These are phyloP conservation scores for Harlomillsia oculata DNA, from an alignment of 1,140 invertebrate genomes.

Conservation along the genomic window DNA sequence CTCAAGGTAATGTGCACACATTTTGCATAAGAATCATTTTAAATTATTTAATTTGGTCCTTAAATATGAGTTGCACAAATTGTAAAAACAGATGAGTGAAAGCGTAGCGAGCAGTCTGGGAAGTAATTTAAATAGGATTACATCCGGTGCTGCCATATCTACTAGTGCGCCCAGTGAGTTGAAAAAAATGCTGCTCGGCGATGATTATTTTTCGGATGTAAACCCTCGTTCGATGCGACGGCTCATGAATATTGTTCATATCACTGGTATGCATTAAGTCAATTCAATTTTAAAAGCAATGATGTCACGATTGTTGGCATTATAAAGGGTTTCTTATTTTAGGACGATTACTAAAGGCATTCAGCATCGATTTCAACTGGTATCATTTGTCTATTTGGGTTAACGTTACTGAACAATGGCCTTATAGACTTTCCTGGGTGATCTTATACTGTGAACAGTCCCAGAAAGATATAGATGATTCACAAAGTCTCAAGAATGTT, in stretches of 20 bases:
- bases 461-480: slow-evolving; percentile 78
- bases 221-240: slow-evolving; percentile 92
- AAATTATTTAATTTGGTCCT: neutral
- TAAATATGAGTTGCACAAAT: neutral
- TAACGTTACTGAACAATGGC: slow-evolving; percentile 98
- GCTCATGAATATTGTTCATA: slow-evolving; percentile 94
- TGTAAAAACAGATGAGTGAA: slow-evolving; percentile 54
- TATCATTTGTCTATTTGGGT: slow-evolving; percentile 93
- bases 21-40: too few relatives aligned
- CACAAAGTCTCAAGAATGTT: slow-evolving; percentile 69
- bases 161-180: slow-evolving; percentile 59
- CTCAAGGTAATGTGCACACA: slow-evolving; percentile 15
- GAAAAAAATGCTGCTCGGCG: slow-evolving; percentile 78
- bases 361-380: slow-evolving; percentile 99
- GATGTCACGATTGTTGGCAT: neutral
- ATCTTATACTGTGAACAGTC: slow-evolving; percentile 84
- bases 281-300: neutral
- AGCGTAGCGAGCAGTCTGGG: slow-evolving; percentile 81
- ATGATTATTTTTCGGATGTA: slow-evolving; percentile 94
- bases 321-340: slow-evolving; percentile 32
- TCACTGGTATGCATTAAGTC: slow-evolving; percentile 58
- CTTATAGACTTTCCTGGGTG: slow-evolving; percentile 92
- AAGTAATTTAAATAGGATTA: slow-evolving; percentile 63
- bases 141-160: slow-evolving; percentile 38
- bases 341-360: slow-evolving; percentile 90